These are phyloP conservation scores for Tetragonula clypearis DNA, from an alignment of 1,140 invertebrate genomes.

Conservation along the genomic window DNA sequence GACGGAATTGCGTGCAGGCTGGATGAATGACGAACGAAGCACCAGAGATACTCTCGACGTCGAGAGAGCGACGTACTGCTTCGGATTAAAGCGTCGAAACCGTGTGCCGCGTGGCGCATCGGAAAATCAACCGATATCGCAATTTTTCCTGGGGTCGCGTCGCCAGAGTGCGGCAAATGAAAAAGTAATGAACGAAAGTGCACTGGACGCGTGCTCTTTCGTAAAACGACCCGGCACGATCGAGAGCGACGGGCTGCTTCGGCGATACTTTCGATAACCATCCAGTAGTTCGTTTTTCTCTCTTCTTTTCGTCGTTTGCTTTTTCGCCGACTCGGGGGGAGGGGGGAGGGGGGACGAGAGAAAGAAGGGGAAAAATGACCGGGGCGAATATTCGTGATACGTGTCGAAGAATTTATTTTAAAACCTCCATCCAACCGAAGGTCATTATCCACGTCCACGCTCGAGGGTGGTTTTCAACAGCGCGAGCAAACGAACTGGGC, in stretches of 20 bases:
- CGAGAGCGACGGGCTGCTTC: not conserved
- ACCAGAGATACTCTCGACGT: not conserved
- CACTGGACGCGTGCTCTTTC: constrained; percentile 6
- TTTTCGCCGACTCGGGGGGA: no score
- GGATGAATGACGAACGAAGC: not conserved
- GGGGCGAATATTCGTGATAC: not conserved
- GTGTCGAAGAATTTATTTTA: not conserved
- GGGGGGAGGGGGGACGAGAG: accelerated
- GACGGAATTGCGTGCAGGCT: not conserved
- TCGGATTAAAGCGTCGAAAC: constrained; percentile 6
- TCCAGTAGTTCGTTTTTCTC: not conserved
- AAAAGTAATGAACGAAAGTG: constrained; percentile 40
- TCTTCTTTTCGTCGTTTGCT: not conserved
- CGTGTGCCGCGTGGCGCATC: not conserved
- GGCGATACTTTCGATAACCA: constrained; percentile 9
- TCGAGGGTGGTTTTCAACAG: not conserved
- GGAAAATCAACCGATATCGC: constrained; percentile 10
- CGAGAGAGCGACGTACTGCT: constrained; percentile 3
- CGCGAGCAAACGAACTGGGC: not conserved
- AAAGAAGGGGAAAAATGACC: no score
- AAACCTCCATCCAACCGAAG: not conserved
- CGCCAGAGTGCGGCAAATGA: constrained; percentile 38
- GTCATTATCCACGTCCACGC: constrained; percentile 9
- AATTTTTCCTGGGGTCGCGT: constrained; percentile 13
- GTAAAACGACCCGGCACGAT: constrained; percentile 11